Evolutionary conservation across 2,888 invertebrate species (phyloP).

Genomic region (Cecidostiba fungosa): DNA sequence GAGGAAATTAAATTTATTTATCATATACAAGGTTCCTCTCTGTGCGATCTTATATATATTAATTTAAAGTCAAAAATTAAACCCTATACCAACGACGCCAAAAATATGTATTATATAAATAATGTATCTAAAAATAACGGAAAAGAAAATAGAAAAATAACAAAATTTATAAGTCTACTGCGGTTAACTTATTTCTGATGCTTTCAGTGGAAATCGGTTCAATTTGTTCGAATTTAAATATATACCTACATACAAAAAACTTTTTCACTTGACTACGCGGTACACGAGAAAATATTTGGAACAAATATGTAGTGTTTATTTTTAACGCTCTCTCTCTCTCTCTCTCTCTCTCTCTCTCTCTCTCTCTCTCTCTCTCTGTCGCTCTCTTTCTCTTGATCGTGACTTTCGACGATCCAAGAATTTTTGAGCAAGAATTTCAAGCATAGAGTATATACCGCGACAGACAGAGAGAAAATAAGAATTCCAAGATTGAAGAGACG

Average conservation of each 20-base stretch:
- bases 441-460: background rate
- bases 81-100: background rate
- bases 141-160: background rate
- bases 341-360: background rate
- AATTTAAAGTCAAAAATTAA: background rate
- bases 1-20: background rate
- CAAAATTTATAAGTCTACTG: background rate
- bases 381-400: slow-evolving; percentile 43
- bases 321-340: slow-evolving; percentile 36
- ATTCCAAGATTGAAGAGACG: slow-evolving; percentile 15
- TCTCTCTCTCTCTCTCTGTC: background rate
- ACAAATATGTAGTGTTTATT: slow-evolving; percentile 55
- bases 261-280: slow-evolving; percentile 10
- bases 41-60: background rate
- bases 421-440: slow-evolving; percentile 50
- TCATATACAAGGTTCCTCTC: background rate
- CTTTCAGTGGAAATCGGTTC: background rate
- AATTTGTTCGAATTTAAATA: background rate
- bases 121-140: background rate
- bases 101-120: background rate
- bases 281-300: slow-evolving; percentile 55
- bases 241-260: background rate
- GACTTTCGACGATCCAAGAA: slow-evolving; percentile 54
- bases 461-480: background rate
- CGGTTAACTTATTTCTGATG: background rate